Percentiles rank a stretch among this genome's conserved stretches.
Conservation (phyloP, 2,113 vertebrate genomes). For the Equus przewalskii region DNA sequence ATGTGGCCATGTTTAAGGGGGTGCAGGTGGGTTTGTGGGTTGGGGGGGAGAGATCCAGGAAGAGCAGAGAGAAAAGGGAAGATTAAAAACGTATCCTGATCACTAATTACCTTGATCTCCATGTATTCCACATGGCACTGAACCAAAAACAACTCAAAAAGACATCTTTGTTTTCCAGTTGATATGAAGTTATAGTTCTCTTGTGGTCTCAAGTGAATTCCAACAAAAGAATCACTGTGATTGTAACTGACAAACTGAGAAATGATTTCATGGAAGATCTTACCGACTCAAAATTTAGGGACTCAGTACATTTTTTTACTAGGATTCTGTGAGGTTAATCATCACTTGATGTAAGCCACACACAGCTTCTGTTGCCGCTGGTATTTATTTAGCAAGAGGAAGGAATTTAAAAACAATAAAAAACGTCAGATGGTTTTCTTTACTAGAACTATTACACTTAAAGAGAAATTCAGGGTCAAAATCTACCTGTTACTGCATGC, state of each 20-base stretch:
- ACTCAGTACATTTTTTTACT: conserved; percentile 29
- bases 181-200: background rate
- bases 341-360: conserved; percentile 55
- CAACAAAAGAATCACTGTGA: conserved; percentile 37
- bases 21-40: conserved; percentile 34
- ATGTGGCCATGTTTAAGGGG: conserved; percentile 24
- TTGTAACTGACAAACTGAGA: conserved; percentile 35
- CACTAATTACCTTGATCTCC: conserved; percentile 69
- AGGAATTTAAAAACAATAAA: conserved; percentile 64
- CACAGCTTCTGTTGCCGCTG: background rate
- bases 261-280: conserved; percentile 55
- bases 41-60: background rate
- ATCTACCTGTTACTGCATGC: background rate
- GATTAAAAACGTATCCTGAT: conserved; percentile 80
- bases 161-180: conserved; percentile 70
- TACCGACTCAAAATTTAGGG: conserved; percentile 50
- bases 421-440: conserved; percentile 37
- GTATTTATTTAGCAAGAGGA: conserved; percentile 68
- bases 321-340: conserved; percentile 42
- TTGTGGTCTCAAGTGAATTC: conserved; percentile 53
- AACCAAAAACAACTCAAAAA: conserved; percentile 75
- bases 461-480: conserved; percentile 49
- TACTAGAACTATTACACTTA: background rate
- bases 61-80: conserved; percentile 52
- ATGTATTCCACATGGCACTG: conserved; percentile 44